Evolutionary conservation across 2,797 vertebrate genomes (phyloP).

Genomic region (Rhincodon typus): DNA sequence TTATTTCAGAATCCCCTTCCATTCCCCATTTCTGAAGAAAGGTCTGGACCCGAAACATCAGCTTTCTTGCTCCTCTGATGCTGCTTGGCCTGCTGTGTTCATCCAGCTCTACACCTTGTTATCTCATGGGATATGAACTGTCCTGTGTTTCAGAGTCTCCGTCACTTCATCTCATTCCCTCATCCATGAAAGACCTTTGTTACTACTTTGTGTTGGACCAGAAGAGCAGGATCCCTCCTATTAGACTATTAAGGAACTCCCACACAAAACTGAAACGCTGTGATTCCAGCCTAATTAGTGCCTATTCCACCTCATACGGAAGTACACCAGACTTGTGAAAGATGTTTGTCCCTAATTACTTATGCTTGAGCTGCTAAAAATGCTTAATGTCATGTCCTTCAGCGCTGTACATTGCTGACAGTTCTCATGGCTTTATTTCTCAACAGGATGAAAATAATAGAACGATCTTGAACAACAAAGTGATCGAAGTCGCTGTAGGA

Average conservation of each 20-base stretch:
- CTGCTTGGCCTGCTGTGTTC: too few species aligned
- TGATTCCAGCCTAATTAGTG: not conserved
- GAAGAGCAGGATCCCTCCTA: not conserved
- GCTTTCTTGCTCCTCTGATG: too few species aligned
- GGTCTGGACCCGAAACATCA: too few species aligned
- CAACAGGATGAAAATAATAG: not conserved
- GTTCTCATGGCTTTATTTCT: not conserved
- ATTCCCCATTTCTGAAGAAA: too few species aligned
- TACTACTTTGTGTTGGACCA: too few species aligned
- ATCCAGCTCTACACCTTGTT: too few species aligned
- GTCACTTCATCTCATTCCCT: not conserved
- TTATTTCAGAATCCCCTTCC: too few species aligned
- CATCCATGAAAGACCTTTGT: not conserved
- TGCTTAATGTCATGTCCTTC: not conserved
- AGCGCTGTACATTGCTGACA: not conserved
- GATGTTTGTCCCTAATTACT: not conserved
- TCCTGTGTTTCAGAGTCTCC: not conserved
- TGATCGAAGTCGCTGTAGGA: slow-evolving; percentile 1
- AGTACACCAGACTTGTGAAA: not conserved
- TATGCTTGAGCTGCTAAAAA: not conserved
- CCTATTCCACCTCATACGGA: not conserved
- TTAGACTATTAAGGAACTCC: not conserved
- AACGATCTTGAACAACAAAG: not conserved
- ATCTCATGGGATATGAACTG: not conserved
- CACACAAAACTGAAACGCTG: not conserved